Conservation (phyloP, 2,888 invertebrate species). For the Cenopis cana region DNA sequence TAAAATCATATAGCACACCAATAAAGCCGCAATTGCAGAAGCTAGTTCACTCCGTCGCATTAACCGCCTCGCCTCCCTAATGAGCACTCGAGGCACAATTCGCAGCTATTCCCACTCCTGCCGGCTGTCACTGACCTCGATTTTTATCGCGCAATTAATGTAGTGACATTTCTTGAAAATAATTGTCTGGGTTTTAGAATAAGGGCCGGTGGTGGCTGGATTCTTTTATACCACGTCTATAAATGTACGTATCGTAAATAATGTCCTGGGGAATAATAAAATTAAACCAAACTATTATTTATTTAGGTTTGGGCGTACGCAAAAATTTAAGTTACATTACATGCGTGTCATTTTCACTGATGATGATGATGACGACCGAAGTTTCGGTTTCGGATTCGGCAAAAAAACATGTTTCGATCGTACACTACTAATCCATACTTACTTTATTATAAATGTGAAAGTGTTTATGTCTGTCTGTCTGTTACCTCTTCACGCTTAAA, state of each 20-base stretch:
- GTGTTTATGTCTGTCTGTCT: too few relatives aligned
- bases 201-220: neutral
- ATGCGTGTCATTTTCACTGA: too few relatives aligned
- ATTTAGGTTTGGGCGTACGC: too few relatives aligned
- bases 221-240: neutral
- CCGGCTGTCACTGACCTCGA: slow-evolving; percentile 50
- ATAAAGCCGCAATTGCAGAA: slow-evolving; percentile 22
- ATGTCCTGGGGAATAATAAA: neutral
- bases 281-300: too few relatives aligned
- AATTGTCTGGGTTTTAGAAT: slow-evolving; percentile 31
- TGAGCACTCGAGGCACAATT: slow-evolving; percentile 54
- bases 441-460: too few relatives aligned
- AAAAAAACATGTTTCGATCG: too few relatives aligned
- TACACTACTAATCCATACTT: too few relatives aligned
- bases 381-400: too few relatives aligned
- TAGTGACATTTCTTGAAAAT: slow-evolving; percentile 44
- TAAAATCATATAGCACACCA: neutral
- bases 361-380: too few relatives aligned
- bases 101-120: slow-evolving; percentile 49
- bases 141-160: slow-evolving; percentile 50
- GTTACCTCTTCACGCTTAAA: too few relatives aligned
- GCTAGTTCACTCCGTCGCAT: slow-evolving; percentile 34
- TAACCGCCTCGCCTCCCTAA: slow-evolving; percentile 61
- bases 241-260: neutral
- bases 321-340: too few relatives aligned